Percentiles rank a stretch among this genome's conserved stretches.
Conservation (phyloP, 2,888 invertebrate genomes). For the Dicyrtomina minuta region DNA sequence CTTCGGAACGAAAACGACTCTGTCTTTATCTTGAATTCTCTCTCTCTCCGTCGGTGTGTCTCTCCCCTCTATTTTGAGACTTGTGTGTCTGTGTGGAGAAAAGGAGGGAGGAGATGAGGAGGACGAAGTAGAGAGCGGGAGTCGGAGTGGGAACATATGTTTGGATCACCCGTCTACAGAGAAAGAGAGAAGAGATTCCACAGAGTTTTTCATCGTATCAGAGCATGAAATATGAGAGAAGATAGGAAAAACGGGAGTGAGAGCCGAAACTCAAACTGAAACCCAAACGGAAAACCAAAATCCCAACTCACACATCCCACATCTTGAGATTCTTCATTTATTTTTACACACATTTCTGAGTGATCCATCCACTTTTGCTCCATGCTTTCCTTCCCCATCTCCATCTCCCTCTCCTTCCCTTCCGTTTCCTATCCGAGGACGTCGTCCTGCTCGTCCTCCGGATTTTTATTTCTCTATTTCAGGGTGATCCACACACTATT, state of each 20-base stretch:
- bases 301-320: conserved; percentile 2
- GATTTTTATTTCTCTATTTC: background rate
- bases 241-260: no score
- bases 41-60: background rate
- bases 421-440: background rate
- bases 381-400: conserved; percentile 6
- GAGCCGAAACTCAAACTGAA: no score
- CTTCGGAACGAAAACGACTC: conserved; percentile 14
- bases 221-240: no score
- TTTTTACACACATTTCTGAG: conserved; percentile 32
- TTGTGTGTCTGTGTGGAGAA: background rate
- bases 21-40: background rate
- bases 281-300: no score
- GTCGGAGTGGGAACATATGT: no score
- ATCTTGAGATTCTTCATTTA: conserved; percentile 31
- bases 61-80: conserved; percentile 20
- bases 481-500: background rate
- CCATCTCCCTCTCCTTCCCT: background rate
- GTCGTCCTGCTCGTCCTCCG: background rate
- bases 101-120: background rate
- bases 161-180: no score
- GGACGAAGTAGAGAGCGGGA: no score
- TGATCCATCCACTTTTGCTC: conserved; percentile 24
- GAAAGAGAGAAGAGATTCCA: conserved; percentile 16
- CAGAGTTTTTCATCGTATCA: background rate